Base-by-base conservation (phyloP, 2,113 vertebrate genomes). In the Paraplagusia blochii region DNA sequence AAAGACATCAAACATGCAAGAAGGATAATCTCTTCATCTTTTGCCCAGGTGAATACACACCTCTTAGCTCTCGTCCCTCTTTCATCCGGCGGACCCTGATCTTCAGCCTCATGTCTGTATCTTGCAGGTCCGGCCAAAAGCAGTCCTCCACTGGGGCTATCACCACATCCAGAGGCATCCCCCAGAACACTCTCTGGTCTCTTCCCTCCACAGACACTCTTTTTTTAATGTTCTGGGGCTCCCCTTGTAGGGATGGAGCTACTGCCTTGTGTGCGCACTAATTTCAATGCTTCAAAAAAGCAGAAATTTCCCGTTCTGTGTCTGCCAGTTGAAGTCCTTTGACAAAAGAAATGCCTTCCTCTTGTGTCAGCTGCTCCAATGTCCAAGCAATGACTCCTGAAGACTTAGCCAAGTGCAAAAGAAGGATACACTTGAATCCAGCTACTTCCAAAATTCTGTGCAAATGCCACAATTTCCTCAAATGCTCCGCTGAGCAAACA, bases 51-150 rank as follows among this genome's bases (percentile, higher is more conserved):
- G 72, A 63, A 69, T 88, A 94, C 92, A 82, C 90, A 94, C 94
- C 94, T 94, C 93, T 83, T 53, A 92, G 83, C 64, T 94, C 92
- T 77, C 94, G 90, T 79, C 90, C 93, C 76, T 93, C 88, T 89
- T 94, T 94, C 91, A 93, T 93, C 76, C 93, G 89, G 69, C 93
- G 92, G 81, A 94, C 94, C 87, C 94, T 91, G 81, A 94, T 94
- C 90, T 94, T 95, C 90, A 94, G 89, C 89, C 93, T 93, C 93
- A 94, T 93, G 83, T 93, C 91, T 60, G 90, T 86, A 69, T 89
- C 90, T 74, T 87, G 92, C 77, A 90, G 88, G 74, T 92, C 90
- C 12, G 91, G 83, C 92, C 93, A 94, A 83, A 92, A 91, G 82
- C 87, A 90, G 88, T 92, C 88, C 90, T 93, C 89, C 29, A 83